phyloP scores from a whole-genome alignment of 2,888 invertebrate species.

The Thalpophila matura region DNA sequence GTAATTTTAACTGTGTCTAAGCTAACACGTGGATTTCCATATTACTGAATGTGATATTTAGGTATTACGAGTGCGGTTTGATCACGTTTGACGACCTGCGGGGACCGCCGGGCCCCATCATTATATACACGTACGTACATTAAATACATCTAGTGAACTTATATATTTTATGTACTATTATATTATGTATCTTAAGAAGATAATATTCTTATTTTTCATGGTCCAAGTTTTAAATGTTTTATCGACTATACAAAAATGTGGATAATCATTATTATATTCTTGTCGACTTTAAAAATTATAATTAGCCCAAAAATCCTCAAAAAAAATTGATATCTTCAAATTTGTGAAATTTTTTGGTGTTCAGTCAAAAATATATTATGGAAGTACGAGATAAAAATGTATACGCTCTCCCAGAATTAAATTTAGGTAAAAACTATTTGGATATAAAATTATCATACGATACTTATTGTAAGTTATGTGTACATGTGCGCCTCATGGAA shows the following conservation, averaged over 20 bases:
- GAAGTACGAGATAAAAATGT: constrained; percentile 88
- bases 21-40: constrained; percentile 91
- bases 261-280: constrained; percentile 90
- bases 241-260: constrained; percentile 91
- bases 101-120: constrained; percentile 71
- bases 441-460: constrained; percentile 89
- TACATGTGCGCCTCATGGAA: constrained; percentile 89
- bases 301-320: constrained; percentile 85
- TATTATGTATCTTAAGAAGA: constrained; percentile 90
- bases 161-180: constrained; percentile 91
- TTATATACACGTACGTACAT: constrained; percentile 85
- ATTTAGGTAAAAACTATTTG: constrained; percentile 89
- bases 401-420: constrained; percentile 89
- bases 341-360: constrained; percentile 90
- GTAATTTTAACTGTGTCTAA: constrained; percentile 89
- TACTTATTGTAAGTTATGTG: constrained; percentile 87
- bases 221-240: constrained; percentile 91
- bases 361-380: constrained; percentile 88
- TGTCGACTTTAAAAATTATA: constrained; percentile 88
- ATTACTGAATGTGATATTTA: constrained; percentile 91
- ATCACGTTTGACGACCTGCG: constrained; percentile 74
- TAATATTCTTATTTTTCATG: constrained; percentile 91
- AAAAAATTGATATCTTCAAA: constrained; percentile 88
- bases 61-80: constrained; percentile 89
- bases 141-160: constrained; percentile 89